Conservation (phyloP, 2,797 vertebrate species). For the Eospalax fontanierii region DNA sequence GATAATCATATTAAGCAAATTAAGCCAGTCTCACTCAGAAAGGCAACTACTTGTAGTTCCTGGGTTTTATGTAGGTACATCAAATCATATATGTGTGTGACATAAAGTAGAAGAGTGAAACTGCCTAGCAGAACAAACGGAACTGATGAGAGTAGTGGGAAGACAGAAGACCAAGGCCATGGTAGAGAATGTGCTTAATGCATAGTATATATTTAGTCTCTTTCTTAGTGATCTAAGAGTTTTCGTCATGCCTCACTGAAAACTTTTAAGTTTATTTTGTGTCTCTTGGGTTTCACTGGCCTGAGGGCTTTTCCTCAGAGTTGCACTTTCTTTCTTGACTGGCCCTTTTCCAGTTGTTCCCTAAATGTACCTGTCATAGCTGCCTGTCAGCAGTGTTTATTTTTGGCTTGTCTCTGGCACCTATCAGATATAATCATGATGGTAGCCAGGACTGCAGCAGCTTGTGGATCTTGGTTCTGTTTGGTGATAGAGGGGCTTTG, state of each 20-base stretch:
- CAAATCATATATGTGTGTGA: background rate
- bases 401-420: conserved; percentile 42
- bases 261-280: conserved; percentile 10
- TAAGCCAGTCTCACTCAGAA: background rate
- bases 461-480: background rate
- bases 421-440: background rate
- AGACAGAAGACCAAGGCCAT: background rate
- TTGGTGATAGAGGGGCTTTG: background rate
- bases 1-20: background rate
- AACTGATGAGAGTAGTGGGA: too few species aligned
- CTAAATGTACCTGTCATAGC: background rate
- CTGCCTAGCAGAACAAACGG: background rate
- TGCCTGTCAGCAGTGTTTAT: background rate
- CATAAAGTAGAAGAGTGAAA: background rate
- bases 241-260: background rate
- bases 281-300: conserved; percentile 10
- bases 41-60: background rate
- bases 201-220: background rate
- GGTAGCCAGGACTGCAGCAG: background rate
- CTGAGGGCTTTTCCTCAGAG: conserved; percentile 14
- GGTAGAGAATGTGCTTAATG: background rate
- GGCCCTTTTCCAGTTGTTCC: background rate
- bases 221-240: background rate
- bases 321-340: background rate
- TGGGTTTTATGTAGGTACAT: background rate